Conservation (phyloP, 2,113 vertebrate genomes). For the Cyanistes caeruleus region DNA sequence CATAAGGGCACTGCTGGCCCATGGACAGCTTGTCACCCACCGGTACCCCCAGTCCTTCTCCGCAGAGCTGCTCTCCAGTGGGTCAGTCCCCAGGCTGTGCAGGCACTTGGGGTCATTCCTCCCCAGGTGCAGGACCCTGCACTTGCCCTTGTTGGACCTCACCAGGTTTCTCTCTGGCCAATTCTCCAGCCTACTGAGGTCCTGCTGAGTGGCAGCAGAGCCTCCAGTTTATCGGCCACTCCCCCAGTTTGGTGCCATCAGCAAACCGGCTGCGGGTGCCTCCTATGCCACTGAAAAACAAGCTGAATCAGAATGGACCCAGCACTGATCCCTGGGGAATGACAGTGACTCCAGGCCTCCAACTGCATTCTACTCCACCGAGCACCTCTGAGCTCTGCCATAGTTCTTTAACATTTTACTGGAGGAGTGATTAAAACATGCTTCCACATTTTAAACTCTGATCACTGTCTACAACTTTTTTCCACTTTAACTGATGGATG, state of each 20-base stretch:
- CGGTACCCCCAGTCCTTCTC: background rate
- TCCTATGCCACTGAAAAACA: background rate
- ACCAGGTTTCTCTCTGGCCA: background rate
- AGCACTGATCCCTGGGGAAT: background rate
- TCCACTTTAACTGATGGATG: background rate
- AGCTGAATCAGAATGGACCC: background rate
- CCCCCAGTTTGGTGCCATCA: background rate
- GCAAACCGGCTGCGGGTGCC: background rate
- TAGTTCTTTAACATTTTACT: background rate
- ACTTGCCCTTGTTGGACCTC: background rate
- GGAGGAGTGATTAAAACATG: background rate
- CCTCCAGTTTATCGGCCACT: background rate
- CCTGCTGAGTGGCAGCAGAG: background rate
- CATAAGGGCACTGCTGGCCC: background rate
- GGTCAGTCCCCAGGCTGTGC: background rate
- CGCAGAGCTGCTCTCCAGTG: background rate
- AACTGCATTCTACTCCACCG: rapidly evolving
- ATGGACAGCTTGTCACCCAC: background rate
- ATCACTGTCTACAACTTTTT: background rate
- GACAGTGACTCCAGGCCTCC: background rate
- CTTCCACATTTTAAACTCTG: background rate
- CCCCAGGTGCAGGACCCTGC: background rate
- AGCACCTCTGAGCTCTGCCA: background rate
- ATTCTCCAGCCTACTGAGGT: background rate
- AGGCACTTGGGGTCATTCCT: background rate